Evolutionary conservation across 2,113 vertebrate genomes (phyloP), one percentile per base, ranked within the genome.

Genomic region (Pelmatolapia mariae): DNA sequence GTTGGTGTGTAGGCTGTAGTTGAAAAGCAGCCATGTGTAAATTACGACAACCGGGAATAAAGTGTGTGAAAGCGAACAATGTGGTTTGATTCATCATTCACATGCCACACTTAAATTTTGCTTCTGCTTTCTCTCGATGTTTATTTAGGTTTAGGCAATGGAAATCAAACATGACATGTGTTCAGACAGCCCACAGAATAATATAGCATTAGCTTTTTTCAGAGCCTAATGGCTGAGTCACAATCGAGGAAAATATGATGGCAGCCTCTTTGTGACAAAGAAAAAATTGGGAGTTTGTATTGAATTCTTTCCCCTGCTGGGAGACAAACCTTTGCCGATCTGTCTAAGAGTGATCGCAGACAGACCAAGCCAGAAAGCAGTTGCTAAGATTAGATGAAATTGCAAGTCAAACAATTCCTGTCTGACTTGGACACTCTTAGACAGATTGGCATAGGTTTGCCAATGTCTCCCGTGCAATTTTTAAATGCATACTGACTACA

Each of bases 281-380:
- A 45, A 45, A 45, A 29, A 47, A 5, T 29, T 22, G 15, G 40
- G 24, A 0, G 15, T 73, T 29, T 2, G 15, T 3, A 26, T 0
- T 45, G 38, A 45, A 45, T 73, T 73, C 15, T 29, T 29, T 11
- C 22, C 18, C 22, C 40, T 26, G 13, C 40, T 73, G 68, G 15
- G 22, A 73, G 22, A 16, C 18, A 11, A 63, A 63, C 18, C 59
- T 63, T 63, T 36, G 57, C 10, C 0, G 0, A 13, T 38, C 61
- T 0, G 18, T 66, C 19, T 66, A 63, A 19, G 59, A 19, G 18
- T 11, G 29, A 63, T 0, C 10, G 2, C 31, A 63, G 6, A 36
- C 59, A 11, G 31, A 36, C 59, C 59, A 36, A 7, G 10, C 31
- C 6, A n/a, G 59, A 63, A 36, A 63, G 1, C 18, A n/a, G 18